Percentiles rank a stretch among this genome's conserved stretches.
Evolutionary conservation across 2,113 vertebrate genomes (phyloP).

Genomic region (Pipa parva): DNA sequence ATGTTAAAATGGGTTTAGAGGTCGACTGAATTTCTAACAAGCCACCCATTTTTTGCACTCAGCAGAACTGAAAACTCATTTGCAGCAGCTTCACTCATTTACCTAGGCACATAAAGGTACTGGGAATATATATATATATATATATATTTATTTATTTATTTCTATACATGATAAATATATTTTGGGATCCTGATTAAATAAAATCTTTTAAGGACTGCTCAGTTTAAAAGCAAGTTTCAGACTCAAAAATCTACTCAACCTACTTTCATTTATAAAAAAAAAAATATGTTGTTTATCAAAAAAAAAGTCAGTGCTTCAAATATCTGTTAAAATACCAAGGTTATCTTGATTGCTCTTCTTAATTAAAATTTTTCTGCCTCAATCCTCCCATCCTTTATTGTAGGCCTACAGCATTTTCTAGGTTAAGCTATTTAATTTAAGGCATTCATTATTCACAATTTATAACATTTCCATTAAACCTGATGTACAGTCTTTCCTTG

Average conservation of each 20-base stretch:
- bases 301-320: not conserved
- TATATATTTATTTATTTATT: not conserved
- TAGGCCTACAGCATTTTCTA: slow-evolving; percentile 2
- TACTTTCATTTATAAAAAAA: not conserved
- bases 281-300: too few species aligned
- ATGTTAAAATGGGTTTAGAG: slow-evolving; percentile 41
- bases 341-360: too few species aligned
- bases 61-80: slow-evolving; percentile 1
- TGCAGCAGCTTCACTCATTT: slow-evolving; percentile 5
- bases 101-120: not conserved
- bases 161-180: too few species aligned
- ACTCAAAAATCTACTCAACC: not conserved
- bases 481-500: slow-evolving; percentile 37
- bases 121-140: slow-evolving; percentile 1
- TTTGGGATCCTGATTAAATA: not conserved
- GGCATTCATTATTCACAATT: slow-evolving; percentile 36
- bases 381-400: not conserved
- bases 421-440: slow-evolving; percentile 37
- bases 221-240: not conserved
- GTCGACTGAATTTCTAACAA: slow-evolving; percentile 30
- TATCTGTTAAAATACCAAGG: not conserved
- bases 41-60: slow-evolving; percentile 8
- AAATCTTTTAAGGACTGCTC: too few species aligned
- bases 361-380: not conserved
- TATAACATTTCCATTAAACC: slow-evolving; percentile 36